phyloP scores from a whole-genome alignment of 1,140 invertebrate genomes.

The Homalodisca vitripennis region DNA sequence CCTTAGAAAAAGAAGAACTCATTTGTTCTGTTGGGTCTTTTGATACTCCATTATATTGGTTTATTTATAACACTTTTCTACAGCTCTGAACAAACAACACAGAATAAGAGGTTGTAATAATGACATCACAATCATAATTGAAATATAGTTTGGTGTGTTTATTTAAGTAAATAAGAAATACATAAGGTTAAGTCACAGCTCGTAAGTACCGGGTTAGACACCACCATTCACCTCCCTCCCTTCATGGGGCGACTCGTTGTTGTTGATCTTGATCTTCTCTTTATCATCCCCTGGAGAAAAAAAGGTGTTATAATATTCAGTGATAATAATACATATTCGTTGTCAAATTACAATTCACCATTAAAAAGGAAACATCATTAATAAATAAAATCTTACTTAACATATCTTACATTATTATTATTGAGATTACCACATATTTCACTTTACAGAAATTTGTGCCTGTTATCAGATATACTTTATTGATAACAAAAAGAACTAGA shows the following conservation, averaged over 20 bases:
- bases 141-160: slow-evolving; percentile 21
- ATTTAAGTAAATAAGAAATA: slow-evolving; percentile 15
- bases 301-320: not conserved
- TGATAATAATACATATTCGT: not conserved
- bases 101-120: no score
- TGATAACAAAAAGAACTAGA: no score
- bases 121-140: no score
- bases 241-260: not conserved
- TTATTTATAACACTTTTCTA: no score
- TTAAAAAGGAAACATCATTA: not conserved
- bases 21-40: no score
- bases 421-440: not conserved
- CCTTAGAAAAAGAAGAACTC: no score
- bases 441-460: not conserved
- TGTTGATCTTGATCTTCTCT: slow-evolving; percentile 13
- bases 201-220: not conserved
- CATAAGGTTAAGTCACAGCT: slow-evolving; percentile 16
- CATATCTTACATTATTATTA: not conserved
- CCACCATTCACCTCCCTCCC: not conserved
- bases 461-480: not conserved
- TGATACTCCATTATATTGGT: no score
- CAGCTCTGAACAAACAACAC: no score
- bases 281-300: slow-evolving; percentile 11
- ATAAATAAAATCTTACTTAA: not conserved
- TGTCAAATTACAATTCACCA: not conserved